Base-by-base conservation (phyloP, 2,797 vertebrate species). In the Syngnathus rostellatus region DNA sequence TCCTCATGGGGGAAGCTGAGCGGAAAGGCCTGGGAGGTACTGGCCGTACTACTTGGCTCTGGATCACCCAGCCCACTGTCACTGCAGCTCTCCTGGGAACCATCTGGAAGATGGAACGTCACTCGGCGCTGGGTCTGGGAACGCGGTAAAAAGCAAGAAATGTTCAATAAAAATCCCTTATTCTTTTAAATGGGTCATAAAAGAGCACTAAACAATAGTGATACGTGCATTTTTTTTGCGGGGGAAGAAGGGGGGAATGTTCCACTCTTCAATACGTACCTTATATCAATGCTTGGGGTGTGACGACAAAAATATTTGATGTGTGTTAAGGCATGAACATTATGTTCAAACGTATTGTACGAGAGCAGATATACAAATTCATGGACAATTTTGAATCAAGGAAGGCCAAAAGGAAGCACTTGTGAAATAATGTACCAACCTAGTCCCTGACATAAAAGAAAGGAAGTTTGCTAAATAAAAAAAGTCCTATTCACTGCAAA, bases 31-130 rank as follows among this genome's bases (percentile, higher is more conserved):
- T 95, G 94, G 14, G 92, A 89, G 14, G 91, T 81, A 83, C 92
- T 91, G 64, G 91, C 83, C 45, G 88, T 86, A 80, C 92, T 91
- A 70, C 85, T 91, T 25, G 89, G 85, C 73, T 98, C 95, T 0
- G 91, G 92, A 73, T 98, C 94, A 57, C 93, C 93, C 17, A 95
- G 88, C 31, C 94, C 94, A 55, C 93, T 95, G 90, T 97, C 94
- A 58, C 91, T 95, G 88, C 91, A 94, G 79, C 93, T 97, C 90
- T 98, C 95, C 90, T 97, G 97, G 86, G 95, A 95, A 68, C 94
- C 94, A 31, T 98, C 95, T 0, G 95, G 97, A 37, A 99, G 93
- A 85, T 98, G 95, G 90, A 99, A 99, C 11, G 96, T 99, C 85
- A 98, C 97, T 1, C 90, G 95, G 57, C 95, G 93, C 87, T 98